Conservation (phyloP, 1,140 invertebrate species). For the Chironomus tepperi region DNA sequence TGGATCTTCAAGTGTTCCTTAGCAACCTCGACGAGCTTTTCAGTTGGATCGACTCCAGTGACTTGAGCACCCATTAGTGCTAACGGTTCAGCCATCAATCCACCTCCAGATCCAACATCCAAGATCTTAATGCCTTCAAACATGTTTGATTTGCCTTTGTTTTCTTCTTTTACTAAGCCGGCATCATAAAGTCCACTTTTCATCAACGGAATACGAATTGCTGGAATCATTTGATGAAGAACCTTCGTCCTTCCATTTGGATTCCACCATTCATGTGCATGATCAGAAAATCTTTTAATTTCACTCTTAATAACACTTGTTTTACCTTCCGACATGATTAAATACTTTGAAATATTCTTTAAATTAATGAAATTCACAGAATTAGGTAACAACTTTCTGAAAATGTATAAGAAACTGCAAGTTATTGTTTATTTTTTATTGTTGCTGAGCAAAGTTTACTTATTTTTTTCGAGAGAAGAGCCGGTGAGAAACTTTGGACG, state of each 20-base stretch:
- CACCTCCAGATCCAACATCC: slow-evolving; percentile 77
- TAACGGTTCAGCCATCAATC: slow-evolving; percentile 33
- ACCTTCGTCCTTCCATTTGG: slow-evolving; percentile 39
- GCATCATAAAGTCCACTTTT: slow-evolving; percentile 50
- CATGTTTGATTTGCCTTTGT: slow-evolving; percentile 36
- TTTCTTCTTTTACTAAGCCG: slow-evolving; percentile 28
- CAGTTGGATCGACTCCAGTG: slow-evolving; percentile 60
- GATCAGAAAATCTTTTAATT: slow-evolving; percentile 40
- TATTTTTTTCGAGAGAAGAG: too few species aligned
- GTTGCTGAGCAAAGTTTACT: too few species aligned
- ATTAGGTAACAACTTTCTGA: too few species aligned
- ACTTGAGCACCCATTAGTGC: slow-evolving; percentile 54
- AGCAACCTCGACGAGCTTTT: slow-evolving; percentile 53
- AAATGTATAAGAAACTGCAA: too few species aligned
- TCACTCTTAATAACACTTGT: slow-evolving; percentile 28
- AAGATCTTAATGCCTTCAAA: slow-evolving; percentile 55
- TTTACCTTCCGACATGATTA: not conserved
- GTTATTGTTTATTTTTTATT: too few species aligned
- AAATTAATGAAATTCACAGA: not conserved
- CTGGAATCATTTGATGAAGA: slow-evolving; percentile 48
- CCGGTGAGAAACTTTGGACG: too few species aligned
- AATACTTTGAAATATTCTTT: not conserved
- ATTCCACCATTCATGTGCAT: slow-evolving; percentile 50
- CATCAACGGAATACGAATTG: slow-evolving; percentile 41
- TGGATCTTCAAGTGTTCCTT: slow-evolving; percentile 41